phyloP scores from a whole-genome alignment of 2,888 invertebrate species.

The Sacculina carcini region DNA sequence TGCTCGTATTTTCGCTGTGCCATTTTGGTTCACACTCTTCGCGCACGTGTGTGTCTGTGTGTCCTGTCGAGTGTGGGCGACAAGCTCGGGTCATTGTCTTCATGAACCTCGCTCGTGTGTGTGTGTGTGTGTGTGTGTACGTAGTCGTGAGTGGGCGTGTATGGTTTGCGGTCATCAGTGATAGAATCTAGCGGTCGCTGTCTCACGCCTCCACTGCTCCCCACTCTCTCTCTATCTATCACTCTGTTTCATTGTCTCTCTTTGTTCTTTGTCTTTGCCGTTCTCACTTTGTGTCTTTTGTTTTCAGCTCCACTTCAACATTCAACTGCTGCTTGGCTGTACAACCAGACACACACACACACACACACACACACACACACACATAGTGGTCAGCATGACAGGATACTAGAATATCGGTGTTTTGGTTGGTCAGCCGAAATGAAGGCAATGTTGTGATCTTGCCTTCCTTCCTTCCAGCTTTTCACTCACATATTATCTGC shows the following conservation, averaged over 20 bases:
- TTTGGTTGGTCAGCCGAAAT: neutral
- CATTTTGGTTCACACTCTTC: neutral
- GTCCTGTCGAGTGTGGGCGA: too few relatives aligned
- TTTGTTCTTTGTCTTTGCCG: too few relatives aligned
- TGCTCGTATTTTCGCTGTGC: neutral
- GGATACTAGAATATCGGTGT: neutral
- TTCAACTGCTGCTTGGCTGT: too few relatives aligned
- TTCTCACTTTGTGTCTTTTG: too few relatives aligned
- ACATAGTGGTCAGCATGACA: neutral
- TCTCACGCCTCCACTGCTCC: too few relatives aligned
- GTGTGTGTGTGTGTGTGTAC: constrained; percentile 5
- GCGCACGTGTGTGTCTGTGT: neutral
- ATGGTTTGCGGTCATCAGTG: neutral
- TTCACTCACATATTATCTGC: neutral
- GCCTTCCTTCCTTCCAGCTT: neutral
- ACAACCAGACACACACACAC: constrained; percentile 1
- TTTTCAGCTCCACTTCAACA: too few relatives aligned
- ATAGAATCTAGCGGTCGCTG: too few relatives aligned
- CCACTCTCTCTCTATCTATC: too few relatives aligned
- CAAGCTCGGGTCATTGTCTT: neutral
- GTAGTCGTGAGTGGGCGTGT: neutral
- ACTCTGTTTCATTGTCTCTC: too few relatives aligned
- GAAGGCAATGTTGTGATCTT: neutral
- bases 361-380: neutral
- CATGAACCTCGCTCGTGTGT: neutral